Percentiles rank a stretch among this genome's conserved stretches.
Evolutionary conservation across 2,888 invertebrate genomes (phyloP).

Genomic region (Sphaerophoria rueppellii): DNA sequence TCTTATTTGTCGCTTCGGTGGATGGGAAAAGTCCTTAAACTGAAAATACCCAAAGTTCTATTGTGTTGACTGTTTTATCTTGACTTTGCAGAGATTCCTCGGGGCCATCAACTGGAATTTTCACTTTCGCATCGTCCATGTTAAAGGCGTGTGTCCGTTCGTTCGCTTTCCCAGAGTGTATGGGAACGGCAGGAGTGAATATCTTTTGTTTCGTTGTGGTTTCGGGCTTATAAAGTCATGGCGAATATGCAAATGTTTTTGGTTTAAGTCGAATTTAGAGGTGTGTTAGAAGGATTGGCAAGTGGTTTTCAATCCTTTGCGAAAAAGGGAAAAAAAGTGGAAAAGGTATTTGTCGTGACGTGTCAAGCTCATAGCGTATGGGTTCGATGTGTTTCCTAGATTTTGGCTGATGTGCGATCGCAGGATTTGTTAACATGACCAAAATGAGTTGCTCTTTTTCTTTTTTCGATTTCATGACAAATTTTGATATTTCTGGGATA

Average conservation of each 20-base stretch:
- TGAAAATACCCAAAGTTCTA: constrained; percentile 49
- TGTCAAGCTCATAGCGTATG: constrained; percentile 50
- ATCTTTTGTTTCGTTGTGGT: constrained; percentile 8
- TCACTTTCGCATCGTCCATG: constrained; percentile 25
- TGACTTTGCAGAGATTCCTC: constrained; percentile 72
- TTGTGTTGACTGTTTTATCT: constrained; percentile 70
- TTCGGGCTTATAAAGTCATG: constrained; percentile 39
- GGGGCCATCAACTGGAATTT: constrained; percentile 52
- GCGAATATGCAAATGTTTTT: constrained; percentile 67
- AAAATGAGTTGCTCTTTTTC: not conserved
- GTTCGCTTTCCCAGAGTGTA: not conserved
- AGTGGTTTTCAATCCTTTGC: constrained; percentile 8
- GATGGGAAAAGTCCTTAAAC: constrained; percentile 69
- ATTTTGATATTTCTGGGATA: not conserved
- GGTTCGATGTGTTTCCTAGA: constrained; percentile 11
- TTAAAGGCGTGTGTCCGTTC: constrained; percentile 37
- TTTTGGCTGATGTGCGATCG: constrained; percentile 36
- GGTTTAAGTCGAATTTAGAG: constrained; percentile 36
- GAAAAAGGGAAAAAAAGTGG: constrained; percentile 1
- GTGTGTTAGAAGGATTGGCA: constrained; percentile 34
- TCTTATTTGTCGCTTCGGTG: constrained; percentile 73
- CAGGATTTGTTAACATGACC: constrained; percentile 48
- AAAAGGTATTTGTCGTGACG: constrained; percentile 57
- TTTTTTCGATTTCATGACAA: not conserved
- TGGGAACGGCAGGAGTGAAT: not conserved